A percentile compares a stretch with the other conserved stretches of the same genome.
These are phyloP conservation scores for Thalassoma bifasciatum DNA, from an alignment of 2,113 vertebrate genomes.

Conservation along the genomic window DNA sequence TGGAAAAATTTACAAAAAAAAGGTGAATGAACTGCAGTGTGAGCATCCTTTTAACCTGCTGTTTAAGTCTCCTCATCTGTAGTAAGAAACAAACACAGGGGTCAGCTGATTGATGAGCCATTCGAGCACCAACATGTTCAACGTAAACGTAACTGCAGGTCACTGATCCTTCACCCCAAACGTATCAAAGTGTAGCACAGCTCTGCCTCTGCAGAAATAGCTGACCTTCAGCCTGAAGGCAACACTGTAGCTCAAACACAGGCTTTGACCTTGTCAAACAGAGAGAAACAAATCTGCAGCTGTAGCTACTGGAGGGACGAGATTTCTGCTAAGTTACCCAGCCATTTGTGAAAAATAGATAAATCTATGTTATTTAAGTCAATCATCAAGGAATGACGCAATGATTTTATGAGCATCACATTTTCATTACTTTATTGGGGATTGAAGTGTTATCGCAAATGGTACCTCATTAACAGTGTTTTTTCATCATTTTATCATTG, in stretches of 20 bases:
- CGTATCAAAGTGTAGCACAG: slow-evolving; percentile 33
- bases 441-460: no score
- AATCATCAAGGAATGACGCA: background rate
- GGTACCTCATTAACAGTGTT: no score
- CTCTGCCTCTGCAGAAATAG: slow-evolving; percentile 26
- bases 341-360: background rate
- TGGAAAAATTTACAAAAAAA: no score
- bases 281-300: slow-evolving; percentile 3
- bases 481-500: no score
- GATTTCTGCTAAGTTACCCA: background rate
- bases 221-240: slow-evolving; percentile 48
- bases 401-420: no score
- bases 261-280: slow-evolving; percentile 54
- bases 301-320: no score
- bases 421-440: no score
- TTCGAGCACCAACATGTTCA: slow-evolving; percentile 45
- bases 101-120: slow-evolving; percentile 46
- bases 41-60: background rate
- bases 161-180: slow-evolving; percentile 18
- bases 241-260: slow-evolving; percentile 2
- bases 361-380: background rate
- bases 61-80: slow-evolving; percentile 38
- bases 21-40: no score
- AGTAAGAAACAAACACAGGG: slow-evolving; percentile 28
- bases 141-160: slow-evolving; percentile 46